Percentiles rank a stretch among this genome's conserved stretches.
phyloP scores from a whole-genome alignment of 2,797 vertebrate species.

The Pipistrellus pipistrellus region DNA sequence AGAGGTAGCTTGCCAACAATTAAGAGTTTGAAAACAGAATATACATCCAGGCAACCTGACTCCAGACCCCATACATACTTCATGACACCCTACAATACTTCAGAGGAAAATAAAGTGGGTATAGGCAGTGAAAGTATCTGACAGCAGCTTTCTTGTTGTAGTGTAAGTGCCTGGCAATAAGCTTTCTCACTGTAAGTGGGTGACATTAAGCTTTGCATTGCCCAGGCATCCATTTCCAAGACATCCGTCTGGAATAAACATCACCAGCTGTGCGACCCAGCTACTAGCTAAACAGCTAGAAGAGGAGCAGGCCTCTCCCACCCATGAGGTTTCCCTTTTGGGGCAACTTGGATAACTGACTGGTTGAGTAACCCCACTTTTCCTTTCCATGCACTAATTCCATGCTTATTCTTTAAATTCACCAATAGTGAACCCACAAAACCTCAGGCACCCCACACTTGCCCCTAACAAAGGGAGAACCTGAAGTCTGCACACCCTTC shows the following conservation, averaged over 20 bases:
- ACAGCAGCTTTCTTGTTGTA: background rate
- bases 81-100: background rate
- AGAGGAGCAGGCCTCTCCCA: background rate
- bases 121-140: no score
- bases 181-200: background rate
- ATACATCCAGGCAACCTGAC: background rate
- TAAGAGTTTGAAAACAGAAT: background rate
- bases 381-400: background rate
- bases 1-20: background rate
- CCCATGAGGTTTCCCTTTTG: background rate
- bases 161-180: no score
- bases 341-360: background rate
- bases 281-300: background rate
- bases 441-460: background rate
- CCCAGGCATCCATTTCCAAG: background rate
- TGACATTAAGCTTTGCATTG: background rate
- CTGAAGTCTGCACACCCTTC: no score
- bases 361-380: no score
- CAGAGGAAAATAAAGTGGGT: background rate
- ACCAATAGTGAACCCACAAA: background rate
- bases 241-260: background rate
- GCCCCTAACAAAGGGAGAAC: background rate
- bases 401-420: background rate
- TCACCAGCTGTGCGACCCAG: background rate
- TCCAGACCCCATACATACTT: background rate